Evolutionary conservation across 53 echinoderm and acorn worm genomes (phyloP), one percentile per base, ranked within the genome.

Genomic region (Temnopleurus reevesii): DNA sequence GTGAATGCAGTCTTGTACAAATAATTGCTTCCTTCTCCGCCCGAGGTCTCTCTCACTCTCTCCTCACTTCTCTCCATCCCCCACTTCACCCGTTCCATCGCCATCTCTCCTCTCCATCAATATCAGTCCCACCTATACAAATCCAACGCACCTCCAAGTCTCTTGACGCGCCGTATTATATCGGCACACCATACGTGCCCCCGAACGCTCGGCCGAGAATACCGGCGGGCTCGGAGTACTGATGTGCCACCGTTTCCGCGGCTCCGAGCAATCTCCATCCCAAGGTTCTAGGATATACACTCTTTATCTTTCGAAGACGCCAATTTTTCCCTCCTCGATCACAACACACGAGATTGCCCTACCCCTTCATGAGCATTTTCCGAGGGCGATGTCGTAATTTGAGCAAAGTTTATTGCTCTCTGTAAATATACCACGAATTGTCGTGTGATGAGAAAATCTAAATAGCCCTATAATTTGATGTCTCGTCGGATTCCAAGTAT

Each of bases 1-100:
- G 87, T 87, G 71, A 64, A 51, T 65, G 46, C 71, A 65, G 87
- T 87, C 87, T 87, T 87, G 87, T 87, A 64, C 87, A 87, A 87
- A 87, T 87, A 87, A 87, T 87, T 87, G 87, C 87, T 87, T 87
- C 87, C 87, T 66, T 53, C 57, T 44, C 60, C 26, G 60, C 60
- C 85, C 24, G 38, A 10, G 61, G 85, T 53, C 29, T 71, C 36
- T 55, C 82, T 82, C 82, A 82, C 56, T 54, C 55, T 28, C 49
- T 29, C 79, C 53, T n/a, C 8, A 51, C 53, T 15, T 51, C 15
- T 51, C 53, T 51, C 53, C 46, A 47, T 49, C 47, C 41, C 13
- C 46, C 79, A 77, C 79, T 49, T 49, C 79, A 49, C 15, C 79
- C 28, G n/a, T 8, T 45, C 76, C 43, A 38, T 24, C 76, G 18